Conservation (phyloP, 2,113 vertebrate genomes). For the Leiothrix lutea region DNA sequence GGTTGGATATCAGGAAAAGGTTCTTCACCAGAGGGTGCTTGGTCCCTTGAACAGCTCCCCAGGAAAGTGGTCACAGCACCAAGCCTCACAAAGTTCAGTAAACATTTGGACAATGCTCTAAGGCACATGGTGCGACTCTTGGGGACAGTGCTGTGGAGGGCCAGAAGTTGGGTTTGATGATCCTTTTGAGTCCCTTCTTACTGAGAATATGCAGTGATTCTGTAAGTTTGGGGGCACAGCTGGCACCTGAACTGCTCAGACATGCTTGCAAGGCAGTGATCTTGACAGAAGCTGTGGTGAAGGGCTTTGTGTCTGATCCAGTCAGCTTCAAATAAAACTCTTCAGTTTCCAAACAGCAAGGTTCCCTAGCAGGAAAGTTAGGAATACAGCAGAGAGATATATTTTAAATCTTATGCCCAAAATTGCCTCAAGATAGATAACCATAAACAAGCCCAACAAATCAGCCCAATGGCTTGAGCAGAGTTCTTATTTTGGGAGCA, state of each 20-base stretch:
- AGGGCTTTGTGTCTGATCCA: background rate
- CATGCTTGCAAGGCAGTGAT: background rate
- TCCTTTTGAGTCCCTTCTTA: background rate
- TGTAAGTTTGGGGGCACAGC: background rate
- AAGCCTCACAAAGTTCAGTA: background rate
- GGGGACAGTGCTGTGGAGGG: background rate
- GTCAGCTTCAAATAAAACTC: background rate
- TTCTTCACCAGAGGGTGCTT: background rate
- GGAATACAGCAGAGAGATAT: background rate
- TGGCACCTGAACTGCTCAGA: background rate
- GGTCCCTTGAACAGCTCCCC: no score
- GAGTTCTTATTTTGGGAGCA: background rate
- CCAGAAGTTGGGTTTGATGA: rapidly evolving
- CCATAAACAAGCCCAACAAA: background rate
- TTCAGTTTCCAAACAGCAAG: background rate
- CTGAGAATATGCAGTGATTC: background rate
- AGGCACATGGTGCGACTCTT: background rate
- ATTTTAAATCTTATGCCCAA: background rate
- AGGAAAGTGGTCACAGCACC: background rate
- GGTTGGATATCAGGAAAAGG: background rate
- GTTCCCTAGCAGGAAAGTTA: background rate
- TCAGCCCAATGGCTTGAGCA: background rate
- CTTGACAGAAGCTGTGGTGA: background rate
- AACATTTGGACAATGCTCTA: background rate
- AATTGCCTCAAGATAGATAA: background rate